Base-by-base conservation (phyloP, 2,113 vertebrate genomes). In the Blennius ocellaris region DNA sequence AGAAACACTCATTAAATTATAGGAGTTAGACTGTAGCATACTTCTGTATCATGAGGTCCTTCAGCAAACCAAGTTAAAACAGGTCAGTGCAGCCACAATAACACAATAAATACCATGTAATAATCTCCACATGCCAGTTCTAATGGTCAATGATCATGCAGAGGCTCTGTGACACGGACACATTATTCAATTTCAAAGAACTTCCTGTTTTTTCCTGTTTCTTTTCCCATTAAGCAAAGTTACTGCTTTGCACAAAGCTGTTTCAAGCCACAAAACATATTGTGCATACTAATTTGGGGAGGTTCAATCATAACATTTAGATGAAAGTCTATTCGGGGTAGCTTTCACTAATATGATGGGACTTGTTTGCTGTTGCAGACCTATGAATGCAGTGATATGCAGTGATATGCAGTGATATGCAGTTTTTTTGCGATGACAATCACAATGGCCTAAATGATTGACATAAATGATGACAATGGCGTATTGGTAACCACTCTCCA, bases 91-190 rank as follows among this genome's bases (percentile, higher is more conserved):
- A 11, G 62, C 59, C 6, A 21, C 14, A 55, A 14, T 65, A 17
- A 17, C 41, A 15, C 16, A 56, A 48, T 10, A 16, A 62, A 43
- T 1, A 7, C 10, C 1, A 3, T 49, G 12, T 43, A 47, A 48
- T 7, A 40, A 14, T 51, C 7, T 37, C 39, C 68, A 58, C 12
- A 36, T 17, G 47, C 39, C 49, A 10, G 3, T 40, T 21, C 17
- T 15, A 83, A 64, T 64, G 39, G 14, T 47, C n/a, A n/a, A n/a
- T n/a, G n/a, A 72, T 86, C 62, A 75, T 81, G 49, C 39, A 8
- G 7, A 5, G 11, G 48, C 3, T 16, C 16, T 52, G 62, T 56
- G 62, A 71, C n/a, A 48, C 36, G 44, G 49, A 67, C 54, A 9
- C 15, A 1, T 11, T 12, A 53, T 51, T 75, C 30, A 49, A 1